phyloP scores from a whole-genome alignment of 2,113 vertebrate genomes.

The Eonycteris spelaea region DNA sequence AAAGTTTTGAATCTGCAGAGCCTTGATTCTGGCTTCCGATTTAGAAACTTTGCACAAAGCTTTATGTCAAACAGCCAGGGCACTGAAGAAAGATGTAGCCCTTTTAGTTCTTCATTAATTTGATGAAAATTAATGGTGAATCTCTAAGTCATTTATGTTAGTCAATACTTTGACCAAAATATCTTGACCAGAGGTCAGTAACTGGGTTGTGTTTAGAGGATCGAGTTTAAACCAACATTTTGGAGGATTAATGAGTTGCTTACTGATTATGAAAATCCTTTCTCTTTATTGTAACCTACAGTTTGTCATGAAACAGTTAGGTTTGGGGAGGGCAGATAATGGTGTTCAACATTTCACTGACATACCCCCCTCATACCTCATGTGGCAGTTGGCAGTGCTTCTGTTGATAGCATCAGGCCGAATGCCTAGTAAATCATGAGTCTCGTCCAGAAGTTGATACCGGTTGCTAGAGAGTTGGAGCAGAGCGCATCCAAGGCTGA shows the following conservation, averaged over 20 bases:
- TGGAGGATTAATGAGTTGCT: conserved; percentile 76
- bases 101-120: conserved; percentile 44
- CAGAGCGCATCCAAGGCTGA: conserved; percentile 78
- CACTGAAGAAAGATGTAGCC: conserved; percentile 22
- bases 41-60: not conserved
- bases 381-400: conserved; percentile 79
- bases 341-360: conserved; percentile 27
- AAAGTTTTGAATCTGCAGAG: conserved; percentile 50
- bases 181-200: conserved; percentile 60
- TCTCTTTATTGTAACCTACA: conserved; percentile 50
- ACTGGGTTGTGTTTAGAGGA: conserved; percentile 76
- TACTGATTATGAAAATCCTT: conserved; percentile 61
- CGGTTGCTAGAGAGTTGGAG: conserved; percentile 79
- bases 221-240: conserved; percentile 74
- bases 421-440: conserved; percentile 83
- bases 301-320: conserved; percentile 64
- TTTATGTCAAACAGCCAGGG: not conserved
- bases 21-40: not conserved
- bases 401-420: conserved; percentile 81
- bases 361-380: conserved; percentile 66
- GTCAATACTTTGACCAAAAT: conserved; percentile 53
- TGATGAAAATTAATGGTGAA: conserved; percentile 66
- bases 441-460: conserved; percentile 85
- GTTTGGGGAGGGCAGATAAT: conserved; percentile 70
- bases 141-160: conserved; percentile 71